Conservation (phyloP, 2,113 vertebrate genomes). For the Tachuris rubrigastra region DNA sequence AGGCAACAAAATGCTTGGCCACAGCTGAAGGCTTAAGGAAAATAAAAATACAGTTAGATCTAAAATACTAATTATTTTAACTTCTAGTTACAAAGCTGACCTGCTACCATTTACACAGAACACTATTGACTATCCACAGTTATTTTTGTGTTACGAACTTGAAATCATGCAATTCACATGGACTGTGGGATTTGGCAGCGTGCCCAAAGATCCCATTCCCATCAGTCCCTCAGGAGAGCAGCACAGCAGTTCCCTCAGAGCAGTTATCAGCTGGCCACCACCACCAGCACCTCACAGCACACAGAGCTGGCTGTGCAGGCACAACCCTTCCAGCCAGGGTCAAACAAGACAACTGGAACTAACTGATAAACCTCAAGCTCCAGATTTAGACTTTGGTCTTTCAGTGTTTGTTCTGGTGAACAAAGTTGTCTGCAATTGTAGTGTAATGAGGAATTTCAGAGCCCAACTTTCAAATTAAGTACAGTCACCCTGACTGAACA, state of each 20-base stretch:
- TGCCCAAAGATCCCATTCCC: background rate
- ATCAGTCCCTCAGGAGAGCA: background rate
- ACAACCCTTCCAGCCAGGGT: no score
- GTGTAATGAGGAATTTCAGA: background rate
- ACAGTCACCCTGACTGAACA: background rate
- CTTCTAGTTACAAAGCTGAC: background rate
- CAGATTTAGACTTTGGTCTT: background rate
- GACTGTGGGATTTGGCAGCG: background rate
- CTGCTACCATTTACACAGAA: background rate
- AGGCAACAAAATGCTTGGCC: slow-evolving; percentile 96
- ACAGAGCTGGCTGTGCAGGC: rapidly evolving
- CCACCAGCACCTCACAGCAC: background rate
- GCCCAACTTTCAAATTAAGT: background rate
- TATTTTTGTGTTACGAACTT: background rate
- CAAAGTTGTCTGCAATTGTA: background rate
- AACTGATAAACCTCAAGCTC: background rate
- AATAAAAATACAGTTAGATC: background rate
- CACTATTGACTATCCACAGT: background rate
- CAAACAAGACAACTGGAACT: background rate
- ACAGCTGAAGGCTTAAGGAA: slow-evolving; percentile 85
- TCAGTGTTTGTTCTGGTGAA: background rate
- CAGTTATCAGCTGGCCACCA: background rate
- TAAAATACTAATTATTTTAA: background rate
- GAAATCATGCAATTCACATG: background rate
- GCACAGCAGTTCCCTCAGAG: background rate